Evolutionary conservation across 2,797 vertebrate species (phyloP), one percentile per base, ranked within the genome.

Genomic region (Acrossocheilus wenchowensis): DNA sequence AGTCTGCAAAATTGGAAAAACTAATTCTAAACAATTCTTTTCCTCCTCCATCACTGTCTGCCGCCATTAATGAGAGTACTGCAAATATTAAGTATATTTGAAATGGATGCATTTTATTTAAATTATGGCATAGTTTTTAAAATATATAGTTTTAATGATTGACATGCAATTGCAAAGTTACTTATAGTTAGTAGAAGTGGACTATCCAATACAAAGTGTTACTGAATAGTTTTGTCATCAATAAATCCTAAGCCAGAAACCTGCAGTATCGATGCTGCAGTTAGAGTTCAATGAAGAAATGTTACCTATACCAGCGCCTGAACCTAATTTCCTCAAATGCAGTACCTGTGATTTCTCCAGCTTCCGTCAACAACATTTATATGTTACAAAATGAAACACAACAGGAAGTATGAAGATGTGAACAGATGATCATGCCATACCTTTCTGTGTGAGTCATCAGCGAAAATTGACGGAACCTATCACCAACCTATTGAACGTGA

Each of bases 241-340:
- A 90, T 90, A 87, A 89, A 75, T 69, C 30, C 26, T 52, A 73
- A 92, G 91, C 92, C 92, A 94, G 90, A 90, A 93, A 84, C 89
- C 88, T 74, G 26, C 54, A 86, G 83, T 81, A 81, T 82, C 87
- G 54, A 84, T 82, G 30, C 48, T 41, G 11, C 52, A 50, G 60
- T 88, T 84, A 86, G 83, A 60, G 57, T 84, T 85, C 79, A 86
- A 79, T 86, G 57, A 57, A 85, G 60, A 90, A 87, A 89, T 80
- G 68, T 87, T 87, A 83, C 77, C 57, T 90, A 30, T 30, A 87
- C 88, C 87, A 89, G 52, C 66, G 91, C 94, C 93, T 93, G 92
- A 94, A 93, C 90, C 72, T 93, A 87, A 90, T 91, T 93, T 92
- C 88, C 87, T 89, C 90, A 84, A 92, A 92, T 87, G 85, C 90